Conservation (phyloP, 1,140 invertebrate genomes). For the Oscheius sp. region DNA sequence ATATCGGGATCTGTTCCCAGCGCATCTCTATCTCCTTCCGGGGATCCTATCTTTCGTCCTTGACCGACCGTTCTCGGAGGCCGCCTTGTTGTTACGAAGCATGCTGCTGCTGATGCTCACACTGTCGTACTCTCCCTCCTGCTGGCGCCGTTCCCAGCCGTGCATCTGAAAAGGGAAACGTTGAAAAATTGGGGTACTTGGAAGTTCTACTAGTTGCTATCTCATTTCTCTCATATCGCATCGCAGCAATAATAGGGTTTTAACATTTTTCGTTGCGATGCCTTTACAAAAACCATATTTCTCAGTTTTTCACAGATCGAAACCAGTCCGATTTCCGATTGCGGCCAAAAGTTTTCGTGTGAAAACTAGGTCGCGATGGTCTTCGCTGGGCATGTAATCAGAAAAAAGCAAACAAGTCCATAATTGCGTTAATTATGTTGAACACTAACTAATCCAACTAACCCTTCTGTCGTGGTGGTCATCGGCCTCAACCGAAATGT, state of each 20-base stretch:
- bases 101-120: slow-evolving; percentile 43
- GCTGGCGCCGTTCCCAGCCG: slow-evolving; percentile 51
- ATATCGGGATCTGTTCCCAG: background rate
- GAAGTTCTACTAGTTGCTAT: no score
- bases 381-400: background rate
- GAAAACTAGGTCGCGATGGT: background rate
- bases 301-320: no score
- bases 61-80: slow-evolving; percentile 29
- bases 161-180: background rate
- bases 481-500: slow-evolving; percentile 31
- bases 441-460: no score
- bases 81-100: slow-evolving; percentile 31
- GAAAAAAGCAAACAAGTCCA: no score
- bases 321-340: no score
- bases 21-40: background rate
- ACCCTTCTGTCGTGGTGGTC: slow-evolving; percentile 36
- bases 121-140: slow-evolving; percentile 57
- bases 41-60: background rate
- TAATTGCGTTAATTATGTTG: no score
- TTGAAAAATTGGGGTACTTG: no score
- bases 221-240: no score
- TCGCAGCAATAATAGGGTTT: no score
- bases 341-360: background rate
- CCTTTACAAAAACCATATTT: no score
- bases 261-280: no score